These are phyloP conservation scores for Characodon lateralis DNA, from an alignment of 2,797 vertebrate species.

Conservation along the genomic window DNA sequence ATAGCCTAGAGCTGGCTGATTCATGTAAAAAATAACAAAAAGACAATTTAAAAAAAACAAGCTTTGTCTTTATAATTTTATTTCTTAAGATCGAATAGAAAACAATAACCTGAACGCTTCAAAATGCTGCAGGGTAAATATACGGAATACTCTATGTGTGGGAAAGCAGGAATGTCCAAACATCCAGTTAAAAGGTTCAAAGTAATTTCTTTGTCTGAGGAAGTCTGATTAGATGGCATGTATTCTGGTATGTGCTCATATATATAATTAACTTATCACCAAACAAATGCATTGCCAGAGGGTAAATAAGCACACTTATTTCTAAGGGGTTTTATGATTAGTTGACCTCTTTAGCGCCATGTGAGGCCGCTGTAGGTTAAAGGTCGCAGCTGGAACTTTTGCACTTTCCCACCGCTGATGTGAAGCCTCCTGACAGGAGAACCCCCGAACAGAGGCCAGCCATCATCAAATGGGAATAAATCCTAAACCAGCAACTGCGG, in stretches of 20 bases:
- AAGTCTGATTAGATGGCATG: too few species aligned
- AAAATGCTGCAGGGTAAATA: background rate
- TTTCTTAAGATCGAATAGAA: background rate
- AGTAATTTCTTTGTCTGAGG: background rate
- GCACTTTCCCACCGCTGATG: constrained; percentile 70
- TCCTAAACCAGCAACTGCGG: constrained; percentile 44
- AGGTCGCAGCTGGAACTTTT: constrained; percentile 21
- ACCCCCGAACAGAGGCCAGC: constrained; percentile 48
- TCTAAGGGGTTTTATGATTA: background rate
- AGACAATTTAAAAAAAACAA: background rate
- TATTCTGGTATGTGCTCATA: too few species aligned
- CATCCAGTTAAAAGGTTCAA: background rate
- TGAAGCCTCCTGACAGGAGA: constrained; percentile 46
- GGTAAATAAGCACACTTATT: background rate
- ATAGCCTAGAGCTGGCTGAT: background rate
- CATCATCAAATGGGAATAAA: constrained; percentile 66
- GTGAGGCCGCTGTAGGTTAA: constrained; percentile 21
- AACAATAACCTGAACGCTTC: background rate
- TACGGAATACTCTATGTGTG: background rate
- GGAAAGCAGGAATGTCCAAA: background rate
- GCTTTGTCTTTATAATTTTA: too few species aligned
- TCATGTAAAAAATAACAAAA: background rate
- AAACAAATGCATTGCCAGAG: background rate
- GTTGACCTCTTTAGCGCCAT: background rate
- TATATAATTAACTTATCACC: background rate